Conservation (phyloP, 2,113 vertebrate species). For the Antechinus stuartii region DNA sequence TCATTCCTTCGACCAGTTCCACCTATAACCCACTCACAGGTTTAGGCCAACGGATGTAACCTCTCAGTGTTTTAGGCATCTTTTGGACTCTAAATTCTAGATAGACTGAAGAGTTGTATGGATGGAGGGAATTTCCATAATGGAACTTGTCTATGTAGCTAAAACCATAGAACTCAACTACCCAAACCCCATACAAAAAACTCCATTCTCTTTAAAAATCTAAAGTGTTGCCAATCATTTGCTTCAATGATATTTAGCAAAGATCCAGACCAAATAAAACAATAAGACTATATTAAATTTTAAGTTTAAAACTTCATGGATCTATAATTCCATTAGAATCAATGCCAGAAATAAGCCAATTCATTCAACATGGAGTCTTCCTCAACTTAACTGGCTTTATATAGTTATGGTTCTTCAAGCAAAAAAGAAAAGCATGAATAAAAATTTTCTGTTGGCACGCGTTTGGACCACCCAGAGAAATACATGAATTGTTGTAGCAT, state of each 20-base stretch:
- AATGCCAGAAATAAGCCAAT: neutral
- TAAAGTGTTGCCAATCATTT: neutral
- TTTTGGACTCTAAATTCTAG: neutral
- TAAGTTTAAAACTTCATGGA: neutral
- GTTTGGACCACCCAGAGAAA: neutral
- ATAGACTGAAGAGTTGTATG: neutral
- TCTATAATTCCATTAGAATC: neutral
- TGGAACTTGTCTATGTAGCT: neutral
- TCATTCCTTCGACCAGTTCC: neutral
- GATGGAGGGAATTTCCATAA: neutral
- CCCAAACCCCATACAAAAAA: neutral
- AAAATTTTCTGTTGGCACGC: neutral
- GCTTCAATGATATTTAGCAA: neutral
- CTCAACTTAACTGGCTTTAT: constrained; percentile 35
- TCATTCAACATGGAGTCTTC: neutral
- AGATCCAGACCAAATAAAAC: neutral
- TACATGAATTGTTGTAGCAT: constrained; percentile 12
- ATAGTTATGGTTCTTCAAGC: neutral
- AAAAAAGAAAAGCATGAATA: neutral
- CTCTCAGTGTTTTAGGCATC: neutral
- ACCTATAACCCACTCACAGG: neutral
- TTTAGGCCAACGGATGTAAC: neutral
- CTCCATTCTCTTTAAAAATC: neutral
- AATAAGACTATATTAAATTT: neutral
- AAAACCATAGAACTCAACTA: neutral